Evolutionary conservation across 2,113 vertebrate species (phyloP).

Genomic region (Amblyopsis rosae): DNA sequence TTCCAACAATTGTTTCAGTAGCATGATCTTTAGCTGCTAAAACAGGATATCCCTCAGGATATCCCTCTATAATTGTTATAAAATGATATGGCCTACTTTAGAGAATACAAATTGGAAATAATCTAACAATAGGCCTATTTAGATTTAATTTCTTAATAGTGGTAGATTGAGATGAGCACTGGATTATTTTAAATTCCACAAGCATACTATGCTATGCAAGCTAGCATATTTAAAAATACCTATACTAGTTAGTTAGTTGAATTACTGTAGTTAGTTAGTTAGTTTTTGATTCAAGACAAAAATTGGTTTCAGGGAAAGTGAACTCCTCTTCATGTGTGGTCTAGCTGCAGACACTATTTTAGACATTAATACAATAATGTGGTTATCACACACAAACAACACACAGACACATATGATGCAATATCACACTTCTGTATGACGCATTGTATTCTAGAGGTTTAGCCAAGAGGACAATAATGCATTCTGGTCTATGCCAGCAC

Average conservation of each 20-base stretch:
- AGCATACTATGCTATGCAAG: neutral
- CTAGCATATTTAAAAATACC: neutral
- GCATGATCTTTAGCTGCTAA: neutral
- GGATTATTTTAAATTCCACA: neutral
- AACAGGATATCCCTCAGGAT: neutral
- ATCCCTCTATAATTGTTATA: too few species aligned
- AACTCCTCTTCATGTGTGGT: neutral
- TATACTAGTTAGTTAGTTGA: neutral
- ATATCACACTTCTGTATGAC: neutral
- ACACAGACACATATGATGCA: neutral
- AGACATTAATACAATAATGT: neutral
- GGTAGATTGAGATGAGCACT: neutral
- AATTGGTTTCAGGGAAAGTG: neutral
- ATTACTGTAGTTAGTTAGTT: neutral
- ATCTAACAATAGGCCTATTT: too few species aligned
- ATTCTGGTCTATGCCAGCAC: neutral
- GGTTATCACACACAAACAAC: slow-evolving; percentile 12
- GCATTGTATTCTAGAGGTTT: neutral
- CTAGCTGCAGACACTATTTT: neutral
- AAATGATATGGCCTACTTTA: too few species aligned
- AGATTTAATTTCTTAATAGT: neutral
- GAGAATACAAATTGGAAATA: neutral
- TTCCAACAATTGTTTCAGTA: neutral
- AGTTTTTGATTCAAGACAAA: neutral
- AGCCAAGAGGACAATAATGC: neutral